Base-by-base conservation (phyloP, 2,797 vertebrate species). In the Decapterus maruadsi region DNA sequence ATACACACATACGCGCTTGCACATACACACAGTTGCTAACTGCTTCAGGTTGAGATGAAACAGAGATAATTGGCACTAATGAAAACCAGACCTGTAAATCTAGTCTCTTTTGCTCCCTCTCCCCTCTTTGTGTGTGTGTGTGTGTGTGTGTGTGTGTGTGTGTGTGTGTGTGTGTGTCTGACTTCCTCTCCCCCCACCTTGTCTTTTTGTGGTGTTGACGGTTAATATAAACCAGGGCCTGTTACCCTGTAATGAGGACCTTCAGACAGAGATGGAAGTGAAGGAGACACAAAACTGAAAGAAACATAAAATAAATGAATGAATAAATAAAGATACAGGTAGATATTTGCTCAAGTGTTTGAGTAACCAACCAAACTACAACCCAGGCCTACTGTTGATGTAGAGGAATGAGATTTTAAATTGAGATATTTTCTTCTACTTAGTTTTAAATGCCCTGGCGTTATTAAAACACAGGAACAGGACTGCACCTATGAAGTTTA, bases 21-120 rank as follows among this genome's bases (percentile, higher is more conserved):
- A 62, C 22, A 20, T 19, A 61, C 46, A 77, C 51, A 77, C 71
- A 83, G 79, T 77, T 71, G 77, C 77, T 53, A 38, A 85, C 65
- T 73, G 77, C 86, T 81, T 82, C 64, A 80, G 78, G 83, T 89
- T 96, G 95, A 98, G 96, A 98, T 98, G 96, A 99, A 99, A 98
- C 96, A 97, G 96, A 98, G 96, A 97, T 98, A 99, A 99, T 99
- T 98, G 96, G 93, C 95, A 96, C 92, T 99, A 98, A 99, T 98
- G 96, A 97, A 97, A 98, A 96, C 96, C 97, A 99, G 97, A 97
- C 96, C 94, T 94, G 89, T 78, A 86, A 86, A 85, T 94, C 92
- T 94, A 94, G 55, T 78, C 58, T 45, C 56, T 66, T 34, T 59
- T 31, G 82, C 64, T 48, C 36, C 26, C 26, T 70, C 31, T 34